Conservation (phyloP, 2,113 vertebrate species). For the Hucho hucho region DNA sequence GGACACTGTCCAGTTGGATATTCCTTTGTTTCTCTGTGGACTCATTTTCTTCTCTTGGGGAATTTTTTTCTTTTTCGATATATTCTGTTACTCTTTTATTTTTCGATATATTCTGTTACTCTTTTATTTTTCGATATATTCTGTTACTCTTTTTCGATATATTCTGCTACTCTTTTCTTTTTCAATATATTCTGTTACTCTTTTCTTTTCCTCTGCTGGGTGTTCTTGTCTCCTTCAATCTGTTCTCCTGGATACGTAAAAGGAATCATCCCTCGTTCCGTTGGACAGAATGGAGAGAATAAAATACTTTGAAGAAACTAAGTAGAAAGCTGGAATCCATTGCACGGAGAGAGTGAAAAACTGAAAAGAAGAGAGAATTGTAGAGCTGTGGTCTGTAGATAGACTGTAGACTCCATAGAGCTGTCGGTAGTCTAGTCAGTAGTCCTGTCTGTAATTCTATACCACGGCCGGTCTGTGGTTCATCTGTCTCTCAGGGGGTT, state of each 20-base stretch:
- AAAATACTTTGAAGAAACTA: no score
- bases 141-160: no score
- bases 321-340: no score
- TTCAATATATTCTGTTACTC: slow-evolving; percentile 26
- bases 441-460: neutral
- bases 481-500: neutral
- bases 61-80: no score
- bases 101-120: slow-evolving; percentile 45
- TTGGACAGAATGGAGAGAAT: no score
- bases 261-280: no score
- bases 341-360: no score
- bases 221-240: neutral
- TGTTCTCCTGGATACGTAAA: slow-evolving; percentile 18
- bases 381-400: slow-evolving; percentile 1
- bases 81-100: slow-evolving; percentile 32
- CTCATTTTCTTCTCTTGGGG: no score
- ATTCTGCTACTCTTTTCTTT: no score
- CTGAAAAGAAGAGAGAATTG: no score
- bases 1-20: slow-evolving; percentile 55
- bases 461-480: neutral
- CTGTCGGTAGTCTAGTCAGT: slow-evolving; percentile 12
- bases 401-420: neutral
- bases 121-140: slow-evolving; percentile 20
- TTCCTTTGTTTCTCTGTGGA: no score
- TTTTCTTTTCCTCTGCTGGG: slow-evolving; percentile 25